These are phyloP conservation scores for Hermatobates lingyangjiaoensis DNA, from an alignment of 1,140 invertebrate genomes.

Conservation along the genomic window DNA sequence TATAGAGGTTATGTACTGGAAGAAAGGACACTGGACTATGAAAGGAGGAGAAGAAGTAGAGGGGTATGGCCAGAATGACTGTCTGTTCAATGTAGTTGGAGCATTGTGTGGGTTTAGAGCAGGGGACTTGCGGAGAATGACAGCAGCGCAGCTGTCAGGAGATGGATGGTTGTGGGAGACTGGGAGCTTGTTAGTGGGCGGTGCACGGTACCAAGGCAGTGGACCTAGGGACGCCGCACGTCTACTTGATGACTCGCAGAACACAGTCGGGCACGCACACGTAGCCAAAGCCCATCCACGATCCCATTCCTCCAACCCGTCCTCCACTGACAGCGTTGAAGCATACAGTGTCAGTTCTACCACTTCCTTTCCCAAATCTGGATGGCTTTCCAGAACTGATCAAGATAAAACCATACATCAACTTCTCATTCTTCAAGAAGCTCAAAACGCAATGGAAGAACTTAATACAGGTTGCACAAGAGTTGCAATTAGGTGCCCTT, in stretches of 20 bases:
- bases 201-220: not conserved
- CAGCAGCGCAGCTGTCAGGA: too few relatives aligned
- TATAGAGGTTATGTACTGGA: too few relatives aligned
- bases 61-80: too few relatives aligned
- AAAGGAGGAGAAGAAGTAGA: too few relatives aligned
- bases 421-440: not conserved
- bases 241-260: not conserved
- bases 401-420: not conserved
- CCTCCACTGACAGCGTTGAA: not conserved
- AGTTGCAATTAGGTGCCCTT: not conserved
- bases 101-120: too few relatives aligned
- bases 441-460: not conserved
- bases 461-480: not conserved
- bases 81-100: too few relatives aligned
- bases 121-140: too few relatives aligned
- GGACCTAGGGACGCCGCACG: not conserved
- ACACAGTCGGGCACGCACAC: not conserved
- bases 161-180: too few relatives aligned
- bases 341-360: not conserved
- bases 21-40: too few relatives aligned
- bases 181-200: not conserved
- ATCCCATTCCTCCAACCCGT: not conserved
- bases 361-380: not conserved
- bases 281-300: not conserved
- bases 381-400: not conserved